Base-by-base conservation (phyloP, 2,113 vertebrate genomes). In the Lathamus discolor region DNA sequence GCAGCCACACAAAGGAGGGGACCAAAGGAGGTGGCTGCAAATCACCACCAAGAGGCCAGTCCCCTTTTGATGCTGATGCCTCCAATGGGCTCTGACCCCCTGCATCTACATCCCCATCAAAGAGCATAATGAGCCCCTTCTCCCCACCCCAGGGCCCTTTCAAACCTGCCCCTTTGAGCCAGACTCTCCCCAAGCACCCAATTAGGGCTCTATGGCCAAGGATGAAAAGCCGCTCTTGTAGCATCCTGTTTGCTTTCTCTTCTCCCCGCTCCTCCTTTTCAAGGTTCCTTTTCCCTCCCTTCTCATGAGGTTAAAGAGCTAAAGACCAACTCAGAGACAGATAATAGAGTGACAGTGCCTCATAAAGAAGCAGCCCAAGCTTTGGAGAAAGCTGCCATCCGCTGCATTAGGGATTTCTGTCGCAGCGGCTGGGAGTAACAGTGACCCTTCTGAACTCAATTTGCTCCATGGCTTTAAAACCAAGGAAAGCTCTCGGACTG, bases 391-490 rank as follows among this genome's bases (percentile, higher is more conserved):
- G 94, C 84, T 7, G 23, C 54, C 78, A 75, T 66, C 57, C 24
- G 84, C 91, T 11, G 77, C 93, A 92, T 96, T 91, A 95, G 83
- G 95, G 84, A 96, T 92, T 96, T 96, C 97, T 97, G 95, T 95
- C 7, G 83, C 74, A 9, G 94, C 78, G 83, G 83, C 86, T 93
- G 97, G 94, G 94, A 96, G 79, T 70, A 95, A 95, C 82, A 92
- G 74, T 95, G 98, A 98, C 98, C 98, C 98, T 79, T 18, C 39
- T 98, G 97, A 98, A 97, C 98, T 97, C 98, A 98, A 97, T 98
- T 98, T 98, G 95, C 96, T 98, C 96, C 86, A 90, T 44, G 39
- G 86, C 92, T 96, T 96, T 94, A 94, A 78, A 91, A 92, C 63
- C n/a, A 93, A 92, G 91, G 90, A 95, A 97, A 98, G 92, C 85